Base-by-base conservation (phyloP, 1,140 invertebrate species). In the Drosophila azteca region DNA sequence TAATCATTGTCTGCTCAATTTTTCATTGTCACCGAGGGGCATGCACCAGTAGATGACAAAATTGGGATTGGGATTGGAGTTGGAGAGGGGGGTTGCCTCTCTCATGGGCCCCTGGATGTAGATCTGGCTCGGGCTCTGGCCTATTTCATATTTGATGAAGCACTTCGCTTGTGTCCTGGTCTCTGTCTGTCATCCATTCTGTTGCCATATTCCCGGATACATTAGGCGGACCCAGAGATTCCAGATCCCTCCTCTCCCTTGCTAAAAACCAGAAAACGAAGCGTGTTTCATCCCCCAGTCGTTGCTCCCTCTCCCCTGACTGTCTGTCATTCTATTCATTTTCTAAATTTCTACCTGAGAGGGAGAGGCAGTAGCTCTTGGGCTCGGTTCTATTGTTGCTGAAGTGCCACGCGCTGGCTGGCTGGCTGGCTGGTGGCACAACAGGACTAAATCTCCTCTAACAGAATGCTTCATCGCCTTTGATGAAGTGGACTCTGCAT, bases 1-100 rank as follows among this genome's bases (percentile, higher is more conserved):
- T 87, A 85, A 87, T 85, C 82, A 85, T 72, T 85, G 82, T 87
- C 82, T 87, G 48, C 45, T 80, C 63, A 72, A 79, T 83, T 71
- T 83, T 82, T 81, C 76, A 78, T 73, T 73, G 77, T 73, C 75
- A 58, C 54, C 66, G 39, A 41, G 44, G 49, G 39, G 43, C 46
- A 29, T 52, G 20, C 29, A 29, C 35, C n/a, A 54, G 60, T 15
- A 41, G 45, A 49, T 74, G 65, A 75, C 65, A 68, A 53, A 53
- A 55, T 73, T 73, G 13, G 35, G 35, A 20, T 39, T 39, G 35
- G 35, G 3, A 11, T 11, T 35, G 31, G 31, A 1, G 1, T 20
- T 20, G 17, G 17, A 1, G 17, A 1, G 17, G 17, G 17, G 17
- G 0, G 17, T 20, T 20, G 17, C 17, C 17, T 20, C 17, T 20